A percentile compares a stretch with the other conserved stretches of the same genome.
Evolutionary conservation across 2,888 invertebrate genomes (phyloP).

Genomic region (Acrobeloides nanus): DNA sequence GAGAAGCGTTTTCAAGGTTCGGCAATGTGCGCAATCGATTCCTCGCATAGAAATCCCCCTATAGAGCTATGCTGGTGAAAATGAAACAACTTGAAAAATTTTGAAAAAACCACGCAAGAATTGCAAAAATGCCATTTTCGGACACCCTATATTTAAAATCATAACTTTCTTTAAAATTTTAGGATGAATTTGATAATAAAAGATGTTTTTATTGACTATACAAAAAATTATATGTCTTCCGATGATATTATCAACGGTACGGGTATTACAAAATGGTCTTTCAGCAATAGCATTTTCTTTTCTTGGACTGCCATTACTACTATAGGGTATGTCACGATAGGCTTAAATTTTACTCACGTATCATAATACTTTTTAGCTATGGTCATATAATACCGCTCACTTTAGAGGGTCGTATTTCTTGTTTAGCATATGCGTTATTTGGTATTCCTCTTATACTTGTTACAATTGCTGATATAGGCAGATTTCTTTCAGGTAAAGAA

Average conservation of each 20-base stretch:
- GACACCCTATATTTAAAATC: no score
- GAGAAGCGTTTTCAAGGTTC: no score
- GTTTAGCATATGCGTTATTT: conserved; percentile 51
- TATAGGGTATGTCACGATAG: conserved; percentile 34
- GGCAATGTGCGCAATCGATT: no score
- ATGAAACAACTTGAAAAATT: no score
- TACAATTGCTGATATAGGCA: conserved; percentile 54
- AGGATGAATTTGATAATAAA: conserved; percentile 43
- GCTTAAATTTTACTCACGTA: background rate
- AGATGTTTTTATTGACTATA: conserved; percentile 50
- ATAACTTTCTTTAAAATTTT: no score
- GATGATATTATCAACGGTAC: conserved; percentile 48
- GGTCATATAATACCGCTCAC: conserved; percentile 54
- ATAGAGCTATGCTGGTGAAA: no score
- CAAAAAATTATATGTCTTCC: conserved; percentile 51
- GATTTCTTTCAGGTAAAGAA: conserved; percentile 50
- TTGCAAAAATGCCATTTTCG: no score
- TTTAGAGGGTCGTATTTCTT: conserved; percentile 44
- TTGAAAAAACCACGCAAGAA: no score
- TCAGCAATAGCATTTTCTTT: conserved; percentile 51
- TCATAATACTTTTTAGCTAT: conserved; percentile 24
- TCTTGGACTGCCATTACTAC: conserved; percentile 54
- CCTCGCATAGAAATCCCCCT: no score
- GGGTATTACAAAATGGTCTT: conserved; percentile 51
- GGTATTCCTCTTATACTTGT: conserved; percentile 54